A percentile compares a stretch with the other conserved stretches of the same genome.
These are phyloP conservation scores for Saccopteryx bilineata DNA, from an alignment of 2,113 vertebrate species.

Conservation along the genomic window DNA sequence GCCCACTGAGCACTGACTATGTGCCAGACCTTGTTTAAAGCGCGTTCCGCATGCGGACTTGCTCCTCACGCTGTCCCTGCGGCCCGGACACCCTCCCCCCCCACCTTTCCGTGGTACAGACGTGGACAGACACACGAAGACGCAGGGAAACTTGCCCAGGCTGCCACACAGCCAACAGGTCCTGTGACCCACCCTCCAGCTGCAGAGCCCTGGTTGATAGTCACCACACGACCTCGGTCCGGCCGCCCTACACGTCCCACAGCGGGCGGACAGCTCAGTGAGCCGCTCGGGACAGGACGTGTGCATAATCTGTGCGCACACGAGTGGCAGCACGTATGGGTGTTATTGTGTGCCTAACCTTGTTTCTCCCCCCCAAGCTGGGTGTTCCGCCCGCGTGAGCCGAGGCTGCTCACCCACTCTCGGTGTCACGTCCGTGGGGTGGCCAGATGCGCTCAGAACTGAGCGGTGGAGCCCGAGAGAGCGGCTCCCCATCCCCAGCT, in stretches of 20 bases:
- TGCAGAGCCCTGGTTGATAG: background rate
- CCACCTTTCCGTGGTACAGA: background rate
- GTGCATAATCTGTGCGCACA: background rate
- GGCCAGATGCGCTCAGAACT: background rate
- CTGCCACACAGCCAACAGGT: background rate
- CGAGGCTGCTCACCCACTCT: background rate
- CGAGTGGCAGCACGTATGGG: rapidly evolving
- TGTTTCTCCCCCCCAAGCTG: background rate
- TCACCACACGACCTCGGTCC: rapidly evolving
- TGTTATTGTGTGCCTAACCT: background rate
- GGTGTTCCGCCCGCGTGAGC: background rate
- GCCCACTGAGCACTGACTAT: background rate
- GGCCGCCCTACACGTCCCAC: background rate
- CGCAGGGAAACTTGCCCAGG: background rate
- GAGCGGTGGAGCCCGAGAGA: background rate
- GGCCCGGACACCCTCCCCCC: rapidly evolving
- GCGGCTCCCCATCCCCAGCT: rapidly evolving
- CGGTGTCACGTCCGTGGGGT: rapidly evolving
- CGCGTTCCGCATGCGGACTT: rapidly evolving
- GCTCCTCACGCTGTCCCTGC: rapidly evolving
- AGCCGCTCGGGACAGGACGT: background rate
- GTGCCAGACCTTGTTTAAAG: background rate
- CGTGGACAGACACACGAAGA: background rate
- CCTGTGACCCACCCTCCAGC: no score
- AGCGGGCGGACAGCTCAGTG: background rate